Evolutionary conservation across 2,888 invertebrate species (phyloP), one percentile per base, ranked within the genome.

Genomic region (Hydriomena furcata): DNA sequence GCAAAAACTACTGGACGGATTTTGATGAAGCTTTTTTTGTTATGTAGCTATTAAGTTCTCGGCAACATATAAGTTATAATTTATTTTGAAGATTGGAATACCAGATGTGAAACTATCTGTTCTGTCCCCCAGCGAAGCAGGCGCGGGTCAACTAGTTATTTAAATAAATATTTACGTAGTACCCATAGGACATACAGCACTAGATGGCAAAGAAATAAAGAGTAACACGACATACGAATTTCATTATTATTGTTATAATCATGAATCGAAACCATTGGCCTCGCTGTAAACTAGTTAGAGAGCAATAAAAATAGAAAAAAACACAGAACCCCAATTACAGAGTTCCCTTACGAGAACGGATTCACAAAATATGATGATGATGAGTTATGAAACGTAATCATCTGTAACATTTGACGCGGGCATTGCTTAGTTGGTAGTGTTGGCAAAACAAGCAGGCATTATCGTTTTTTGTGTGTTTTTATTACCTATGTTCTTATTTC

Each of bases 331-430:
- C 72, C 68, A 77, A 77, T 72, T 75, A 79, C 68, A 59, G 55
- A 46, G 63, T 68, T 66, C 71, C 64, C 65, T 75, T 68, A 76
- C 66, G 71, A 72, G 78, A 76, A 72, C 74, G 69, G 75, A 78
- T 82, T 76, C 73, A 77, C 76, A 72, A 82, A 81, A 79, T 78
- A 79, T 77, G 81, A 83, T 80, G 81, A 80, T 79, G 79, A 82
- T 84, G 84, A 85, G 79, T 84, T 84, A 83, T 82, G 82, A 84
- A 79, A 84, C 74, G 84, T 78, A 86, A 85, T 85, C 84, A 85
- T 82, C 80, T 81, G 77, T 82, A 82, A 79, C 82, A 78, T 82
- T 82, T 82, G 79, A 83, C 76, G 81, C 73, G 79, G 75, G 63
- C 78, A 63, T 66, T 66, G 72, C 56, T 66, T 60, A 49, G 52